Conservation (phyloP, 2,797 vertebrate genomes). For the Sebastes hubbsi region DNA sequence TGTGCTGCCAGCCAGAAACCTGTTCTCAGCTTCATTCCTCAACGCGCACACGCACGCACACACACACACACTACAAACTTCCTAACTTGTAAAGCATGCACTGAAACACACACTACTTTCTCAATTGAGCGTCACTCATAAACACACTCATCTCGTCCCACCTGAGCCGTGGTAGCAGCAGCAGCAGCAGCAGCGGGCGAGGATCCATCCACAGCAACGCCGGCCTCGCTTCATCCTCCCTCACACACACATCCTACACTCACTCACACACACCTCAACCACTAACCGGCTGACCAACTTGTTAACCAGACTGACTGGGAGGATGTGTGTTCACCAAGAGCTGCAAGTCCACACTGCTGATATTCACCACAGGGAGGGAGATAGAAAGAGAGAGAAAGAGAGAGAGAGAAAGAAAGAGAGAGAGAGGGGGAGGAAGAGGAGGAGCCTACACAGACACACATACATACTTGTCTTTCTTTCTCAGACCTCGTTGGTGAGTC, state of each 20-base stretch:
- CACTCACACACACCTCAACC: not conserved
- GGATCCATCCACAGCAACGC: conserved; percentile 68
- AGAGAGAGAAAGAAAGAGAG: too few relatives aligned
- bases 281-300: not conserved
- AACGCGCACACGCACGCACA: not conserved
- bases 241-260: conserved; percentile 53
- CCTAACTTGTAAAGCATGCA: not conserved
- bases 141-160: conserved; percentile 32
- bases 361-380: conserved; percentile 17
- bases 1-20: not conserved
- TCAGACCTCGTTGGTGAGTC: conserved; percentile 7
- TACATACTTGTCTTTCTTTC: not conserved
- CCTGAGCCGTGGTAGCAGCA: conserved; percentile 62
- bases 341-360: conserved; percentile 41
- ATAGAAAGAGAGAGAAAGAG: not conserved
- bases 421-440: conserved; percentile 1
- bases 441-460: conserved; percentile 40
- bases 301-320: not conserved
- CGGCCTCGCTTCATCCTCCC: conserved; percentile 62
- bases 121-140: not conserved
- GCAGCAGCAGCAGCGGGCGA: conserved; percentile 68
- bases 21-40: not conserved
- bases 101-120: not conserved
- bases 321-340: not conserved
- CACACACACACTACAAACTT: not conserved